Evolutionary conservation across 2,888 invertebrate species (phyloP).

Genomic region (Cabera pusaria): DNA sequence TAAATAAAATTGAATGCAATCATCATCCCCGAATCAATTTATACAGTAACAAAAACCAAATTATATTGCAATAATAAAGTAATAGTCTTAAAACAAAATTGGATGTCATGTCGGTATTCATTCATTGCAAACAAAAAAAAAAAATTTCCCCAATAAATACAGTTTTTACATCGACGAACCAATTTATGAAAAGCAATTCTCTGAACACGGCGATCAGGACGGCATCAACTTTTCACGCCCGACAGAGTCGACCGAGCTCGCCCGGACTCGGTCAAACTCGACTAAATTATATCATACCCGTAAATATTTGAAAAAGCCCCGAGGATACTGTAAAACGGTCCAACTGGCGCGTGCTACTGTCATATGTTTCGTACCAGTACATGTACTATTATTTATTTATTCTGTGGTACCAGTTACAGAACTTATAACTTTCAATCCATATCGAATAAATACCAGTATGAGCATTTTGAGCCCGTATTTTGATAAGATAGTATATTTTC

Average conservation of each 20-base stretch:
- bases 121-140: too few relatives aligned
- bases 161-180: slow-evolving; percentile 27
- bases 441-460: too few relatives aligned
- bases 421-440: neutral
- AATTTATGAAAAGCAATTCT: slow-evolving; percentile 55
- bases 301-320: slow-evolving; percentile 57
- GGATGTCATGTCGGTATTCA: too few relatives aligned
- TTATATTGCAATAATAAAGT: too few relatives aligned
- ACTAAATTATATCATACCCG: slow-evolving; percentile 45
- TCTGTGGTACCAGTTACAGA: too few relatives aligned
- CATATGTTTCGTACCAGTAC: slow-evolving; percentile 6
- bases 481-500: too few relatives aligned
- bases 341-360: slow-evolving; percentile 3
- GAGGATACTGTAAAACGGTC: slow-evolving; percentile 10
- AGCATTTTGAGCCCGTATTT: too few relatives aligned
- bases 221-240: slow-evolving; percentile 53
- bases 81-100: too few relatives aligned
- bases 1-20: too few relatives aligned
- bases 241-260: slow-evolving; percentile 29
- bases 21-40: too few relatives aligned
- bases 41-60: too few relatives aligned
- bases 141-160: slow-evolving; percentile 1
- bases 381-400: too few relatives aligned
- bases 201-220: slow-evolving; percentile 33
- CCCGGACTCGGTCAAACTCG: slow-evolving; percentile 6